These are phyloP conservation scores for Empis livida DNA, from an alignment of 2,888 invertebrate species.

Conservation along the genomic window DNA sequence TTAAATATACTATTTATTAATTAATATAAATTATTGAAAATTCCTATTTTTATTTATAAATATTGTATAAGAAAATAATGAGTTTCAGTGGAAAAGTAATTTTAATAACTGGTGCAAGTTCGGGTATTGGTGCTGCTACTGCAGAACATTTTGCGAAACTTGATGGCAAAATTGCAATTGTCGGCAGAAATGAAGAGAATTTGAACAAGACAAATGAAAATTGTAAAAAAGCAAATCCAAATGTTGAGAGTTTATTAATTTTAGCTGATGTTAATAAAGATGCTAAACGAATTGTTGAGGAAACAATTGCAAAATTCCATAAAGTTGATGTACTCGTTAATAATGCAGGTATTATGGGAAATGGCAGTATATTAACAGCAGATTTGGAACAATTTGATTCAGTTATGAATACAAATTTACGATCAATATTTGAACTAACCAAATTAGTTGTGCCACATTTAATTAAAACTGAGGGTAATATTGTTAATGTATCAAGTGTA, in stretches of 20 bases:
- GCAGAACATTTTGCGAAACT: slow-evolving; percentile 52
- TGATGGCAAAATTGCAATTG: slow-evolving; percentile 48
- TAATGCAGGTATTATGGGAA: slow-evolving; percentile 74
- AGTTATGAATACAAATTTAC: slow-evolving; percentile 76
- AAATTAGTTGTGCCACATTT: slow-evolving; percentile 75
- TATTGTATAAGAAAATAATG: slow-evolving; percentile 16
- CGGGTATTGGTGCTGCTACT: slow-evolving; percentile 60
- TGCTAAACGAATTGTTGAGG: slow-evolving; percentile 48
- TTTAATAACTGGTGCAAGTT: slow-evolving; percentile 56
- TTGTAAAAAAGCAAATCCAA: slow-evolving; percentile 37
- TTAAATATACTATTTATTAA: too few relatives aligned
- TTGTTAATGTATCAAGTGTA: slow-evolving; percentile 91
- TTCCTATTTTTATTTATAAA: too few relatives aligned
- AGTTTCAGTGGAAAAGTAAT: slow-evolving; percentile 35
- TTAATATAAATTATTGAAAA: too few relatives aligned
- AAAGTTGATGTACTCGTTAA: slow-evolving; percentile 68
- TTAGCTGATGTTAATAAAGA: slow-evolving; percentile 52
- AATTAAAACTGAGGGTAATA: slow-evolving; percentile 62
- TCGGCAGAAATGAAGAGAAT: slow-evolving; percentile 56
- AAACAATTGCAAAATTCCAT: slow-evolving; percentile 51
- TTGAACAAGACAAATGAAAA: slow-evolving; percentile 46
- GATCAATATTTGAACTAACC: slow-evolving; percentile 63
- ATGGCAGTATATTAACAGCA: slow-evolving; percentile 70
- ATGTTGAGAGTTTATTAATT: slow-evolving; percentile 42
- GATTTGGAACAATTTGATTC: slow-evolving; percentile 72